Base-by-base conservation (phyloP, 1,140 invertebrate species). In the Leguminivora glycinivorella region DNA sequence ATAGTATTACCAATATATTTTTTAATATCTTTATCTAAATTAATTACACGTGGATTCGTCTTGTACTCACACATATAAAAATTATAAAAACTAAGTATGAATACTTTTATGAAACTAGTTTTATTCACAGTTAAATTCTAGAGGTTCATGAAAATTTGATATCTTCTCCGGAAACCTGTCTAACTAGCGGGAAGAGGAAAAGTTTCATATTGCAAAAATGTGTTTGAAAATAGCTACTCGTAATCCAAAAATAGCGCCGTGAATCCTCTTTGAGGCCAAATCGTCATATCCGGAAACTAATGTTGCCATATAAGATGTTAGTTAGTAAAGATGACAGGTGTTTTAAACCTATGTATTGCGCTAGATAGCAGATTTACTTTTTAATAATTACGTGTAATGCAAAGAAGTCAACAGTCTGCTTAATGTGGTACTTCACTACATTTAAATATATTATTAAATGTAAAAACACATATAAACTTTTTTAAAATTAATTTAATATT, bases 121-220 rank as follows among this genome's bases (percentile, higher is more conserved):
- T 34, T 34, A 34, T 14, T 34, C 31, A 14, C 10, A 38, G 43
- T 5, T 47, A 47, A 47, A 4, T 0, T 47, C n/a, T n/a, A 3
- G 43, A 5, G 4, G n/a, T 14, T 19, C 17, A 22, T 22, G 5
- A 52, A 52, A 52, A 12, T 38, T 38, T 38, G 4, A 38, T 38
- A 9, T 38, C 10, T 38, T 38, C 34, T 38, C 25, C 17, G 58
- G 24, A 63, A 34, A 63, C 26, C 58, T 17, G n/a, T 31, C 26
- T 63, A 31, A 63, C 25, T 63, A 29, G 12, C 26, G 58, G 26
- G 26, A 63, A 63, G 25, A 63, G 85, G 66, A 70, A 83, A 86
- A 89, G 88, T 89, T 88, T 91, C 87, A 84, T 87, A 86, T 89
- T 88, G 88, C 87, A 90, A 87, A 87, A 88, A 87, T 84, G 84